Evolutionary conservation across 2,888 invertebrate genomes (phyloP), one percentile per base, ranked within the genome.

Genomic region (Chaetogeoica ovagalla): DNA sequence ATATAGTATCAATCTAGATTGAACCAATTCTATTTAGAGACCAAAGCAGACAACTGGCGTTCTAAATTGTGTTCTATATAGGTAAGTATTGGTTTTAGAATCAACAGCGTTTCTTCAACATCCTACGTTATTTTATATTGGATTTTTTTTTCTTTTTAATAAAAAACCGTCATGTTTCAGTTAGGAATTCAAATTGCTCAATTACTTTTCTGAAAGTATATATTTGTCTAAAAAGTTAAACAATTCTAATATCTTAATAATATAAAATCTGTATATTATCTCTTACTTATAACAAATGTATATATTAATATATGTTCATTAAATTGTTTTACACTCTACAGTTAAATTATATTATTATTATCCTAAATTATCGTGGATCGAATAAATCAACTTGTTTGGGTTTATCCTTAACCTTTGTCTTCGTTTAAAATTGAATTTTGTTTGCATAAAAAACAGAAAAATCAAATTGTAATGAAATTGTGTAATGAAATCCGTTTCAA

Each of bases 101-200:
- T 68, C 66, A 48, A 68, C 66, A 48, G 30, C 4, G 17, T 48
- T 5, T 68, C 13, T 3, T 11, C 13, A 2, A 66, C 23, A 21
- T 4, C 43, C 43, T 43, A 43, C 9, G 6, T 6, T 68, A 43
- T 43, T 68, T 55, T 69, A 55, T 69, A 68, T 68, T 68, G 43
- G 48, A 43, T 65, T 65, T 48, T 65, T 30, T 69, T 43, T 65
- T 43, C 30, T 63, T 30, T 69, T 55, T 69, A 69, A 55, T 55
- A 69, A 69, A 55, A 69, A 55, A 8, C 17, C 52, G 9, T 48
- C 52, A 69, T 17, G 55, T 55, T 69, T 55, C 52, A 19, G 30
- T 19, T 17, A 55, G 30, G 69, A 69, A 69, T 69, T 55, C 4
- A 69, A 69, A 69, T 55, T 19, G 9, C 9, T 69, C 11, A 7